A percentile compares a stretch with the other conserved stretches of the same genome.
Conservation (phyloP, 2,888 invertebrate species). For the Laothoe populi region DNA sequence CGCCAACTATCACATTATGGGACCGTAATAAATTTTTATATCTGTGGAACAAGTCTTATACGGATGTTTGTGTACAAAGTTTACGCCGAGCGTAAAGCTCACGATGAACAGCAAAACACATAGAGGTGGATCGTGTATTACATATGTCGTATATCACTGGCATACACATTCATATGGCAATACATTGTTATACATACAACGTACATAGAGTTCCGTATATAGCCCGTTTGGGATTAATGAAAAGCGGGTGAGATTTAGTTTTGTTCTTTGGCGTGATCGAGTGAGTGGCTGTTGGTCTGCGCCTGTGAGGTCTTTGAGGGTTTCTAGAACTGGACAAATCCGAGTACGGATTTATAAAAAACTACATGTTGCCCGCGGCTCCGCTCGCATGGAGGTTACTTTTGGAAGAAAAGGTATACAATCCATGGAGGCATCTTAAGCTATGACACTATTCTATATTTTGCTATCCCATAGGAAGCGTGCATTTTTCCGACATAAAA, state of each 20-base stretch:
- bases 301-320: not conserved
- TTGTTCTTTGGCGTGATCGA: not conserved
- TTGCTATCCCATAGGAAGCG: no score
- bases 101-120: conserved; percentile 39
- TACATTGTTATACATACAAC: conserved; percentile 70
- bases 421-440: no score
- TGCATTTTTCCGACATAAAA: no score
- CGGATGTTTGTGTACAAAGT: conserved; percentile 16
- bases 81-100: conserved; percentile 36
- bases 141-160: conserved; percentile 65
- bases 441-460: no score
- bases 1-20: no score
- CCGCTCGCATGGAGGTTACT: no score
- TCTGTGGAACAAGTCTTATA: not conserved
- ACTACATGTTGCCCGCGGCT: no score
- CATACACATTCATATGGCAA: conserved; percentile 75
- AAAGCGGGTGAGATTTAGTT: conserved; percentile 30
- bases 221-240: conserved; percentile 45
- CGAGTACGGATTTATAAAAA: no score
- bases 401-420: no score
- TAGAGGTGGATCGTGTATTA: conserved; percentile 37
- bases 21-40: not conserved
- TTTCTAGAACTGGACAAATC: no score
- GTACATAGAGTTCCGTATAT: conserved; percentile 59
- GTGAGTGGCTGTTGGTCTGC: not conserved